A percentile compares a stretch with the other conserved stretches of the same genome.
Evolutionary conservation across 1,140 invertebrate species (phyloP).

Genomic region (Gryon sp.): DNA sequence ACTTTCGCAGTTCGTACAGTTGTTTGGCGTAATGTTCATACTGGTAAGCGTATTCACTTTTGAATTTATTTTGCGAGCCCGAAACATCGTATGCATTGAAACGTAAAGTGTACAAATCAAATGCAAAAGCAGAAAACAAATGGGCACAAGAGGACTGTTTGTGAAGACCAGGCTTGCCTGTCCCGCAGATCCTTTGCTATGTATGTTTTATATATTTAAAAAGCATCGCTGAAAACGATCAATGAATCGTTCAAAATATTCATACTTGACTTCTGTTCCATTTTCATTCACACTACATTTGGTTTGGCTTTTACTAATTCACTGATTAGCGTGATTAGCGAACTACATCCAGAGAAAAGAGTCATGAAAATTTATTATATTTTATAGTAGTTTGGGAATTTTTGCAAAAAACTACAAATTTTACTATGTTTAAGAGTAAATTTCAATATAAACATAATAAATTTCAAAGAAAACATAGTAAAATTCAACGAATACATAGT

Average conservation of each 20-base stretch:
- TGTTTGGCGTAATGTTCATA: constrained; percentile 13
- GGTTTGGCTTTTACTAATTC: constrained; percentile 12
- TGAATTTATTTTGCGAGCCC: constrained; percentile 12
- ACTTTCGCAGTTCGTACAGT: constrained; percentile 5
- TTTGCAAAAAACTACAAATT: too few species aligned
- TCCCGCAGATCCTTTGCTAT: constrained; percentile 6
- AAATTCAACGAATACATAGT: too few species aligned
- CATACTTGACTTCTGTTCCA: constrained; percentile 7
- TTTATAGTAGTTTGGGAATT: too few species aligned
- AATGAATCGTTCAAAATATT: neutral
- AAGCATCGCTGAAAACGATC: neutral
- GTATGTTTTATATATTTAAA: constrained; percentile 2
- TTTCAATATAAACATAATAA: too few species aligned
- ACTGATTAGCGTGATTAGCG: neutral
- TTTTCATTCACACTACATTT: constrained; percentile 8
- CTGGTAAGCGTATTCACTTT: constrained; percentile 13
- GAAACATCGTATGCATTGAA: constrained; percentile 8
- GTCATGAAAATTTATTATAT: too few species aligned
- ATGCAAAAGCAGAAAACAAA: constrained; percentile 20
- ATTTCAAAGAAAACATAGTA: too few species aligned
- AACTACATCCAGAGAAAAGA: too few species aligned
- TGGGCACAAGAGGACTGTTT: constrained; percentile 6
- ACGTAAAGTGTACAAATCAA: constrained; percentile 26
- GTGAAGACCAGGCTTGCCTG: neutral
- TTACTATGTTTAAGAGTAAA: too few species aligned